Evolutionary conservation across 2,113 vertebrate genomes (phyloP).

Genomic region (Indri indri): DNA sequence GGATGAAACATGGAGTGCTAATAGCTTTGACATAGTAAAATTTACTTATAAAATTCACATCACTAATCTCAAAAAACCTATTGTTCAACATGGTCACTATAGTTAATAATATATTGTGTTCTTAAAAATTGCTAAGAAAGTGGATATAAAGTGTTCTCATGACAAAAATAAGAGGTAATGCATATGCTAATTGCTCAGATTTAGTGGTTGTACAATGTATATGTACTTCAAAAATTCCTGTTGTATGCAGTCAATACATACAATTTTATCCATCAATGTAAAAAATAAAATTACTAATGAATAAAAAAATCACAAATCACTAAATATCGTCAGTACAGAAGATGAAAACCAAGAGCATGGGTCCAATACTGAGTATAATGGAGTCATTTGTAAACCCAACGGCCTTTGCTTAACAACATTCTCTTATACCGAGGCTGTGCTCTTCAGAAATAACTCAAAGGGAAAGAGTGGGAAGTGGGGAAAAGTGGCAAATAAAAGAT

Average conservation of each 20-base stretch:
- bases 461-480: not conserved
- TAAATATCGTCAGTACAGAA: not conserved
- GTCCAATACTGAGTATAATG: not conserved
- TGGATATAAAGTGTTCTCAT: not conserved
- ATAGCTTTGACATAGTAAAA: not conserved
- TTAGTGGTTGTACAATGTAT: not conserved
- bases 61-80: not conserved
- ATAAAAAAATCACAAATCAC: not conserved
- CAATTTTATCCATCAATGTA: not conserved
- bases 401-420: not conserved
- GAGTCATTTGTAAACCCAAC: not conserved
- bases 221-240: not conserved
- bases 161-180: not conserved
- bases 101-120: not conserved
- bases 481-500: not conserved
- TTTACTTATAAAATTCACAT: not conserved
- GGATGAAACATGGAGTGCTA: not conserved
- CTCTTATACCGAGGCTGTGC: not conserved
- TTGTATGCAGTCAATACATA: not conserved
- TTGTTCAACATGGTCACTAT: not conserved
- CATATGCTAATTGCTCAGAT: not conserved
- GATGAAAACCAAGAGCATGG: not conserved
- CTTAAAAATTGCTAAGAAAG: not conserved
- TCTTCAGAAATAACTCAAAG: not conserved
- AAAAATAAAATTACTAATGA: not conserved